A percentile compares a stretch with the other conserved stretches of the same genome.
phyloP scores from a whole-genome alignment of 2,113 vertebrate genomes.

The Ciconia stormi region DNA sequence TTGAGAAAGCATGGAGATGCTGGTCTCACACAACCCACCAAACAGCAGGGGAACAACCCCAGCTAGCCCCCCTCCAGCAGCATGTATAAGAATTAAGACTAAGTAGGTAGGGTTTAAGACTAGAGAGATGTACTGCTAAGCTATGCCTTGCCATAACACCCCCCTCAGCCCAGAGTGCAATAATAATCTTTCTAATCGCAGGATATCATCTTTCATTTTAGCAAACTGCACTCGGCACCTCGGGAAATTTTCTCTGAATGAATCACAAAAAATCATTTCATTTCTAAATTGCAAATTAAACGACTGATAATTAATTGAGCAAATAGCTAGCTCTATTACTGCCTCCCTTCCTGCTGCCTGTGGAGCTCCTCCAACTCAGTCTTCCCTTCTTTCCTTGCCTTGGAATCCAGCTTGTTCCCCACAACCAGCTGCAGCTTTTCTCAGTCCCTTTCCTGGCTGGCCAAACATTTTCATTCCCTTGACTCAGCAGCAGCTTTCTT shows the following conservation, averaged over 20 bases:
- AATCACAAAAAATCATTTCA: background rate
- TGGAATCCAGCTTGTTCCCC: background rate
- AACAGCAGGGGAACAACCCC: fast-evolving
- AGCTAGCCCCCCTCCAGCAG: background rate
- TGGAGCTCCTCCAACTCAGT: background rate
- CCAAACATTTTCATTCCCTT: background rate
- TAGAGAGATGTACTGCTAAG: background rate
- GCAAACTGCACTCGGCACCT: background rate
- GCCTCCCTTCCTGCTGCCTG: background rate
- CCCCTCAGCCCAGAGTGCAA: background rate
- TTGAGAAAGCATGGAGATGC: background rate
- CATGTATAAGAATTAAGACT: background rate
- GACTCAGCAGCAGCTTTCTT: background rate
- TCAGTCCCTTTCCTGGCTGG: background rate
- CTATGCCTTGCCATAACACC: background rate
- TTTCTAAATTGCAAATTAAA: constrained; percentile 44
- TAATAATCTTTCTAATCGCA: background rate
- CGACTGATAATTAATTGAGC: constrained; percentile 13
- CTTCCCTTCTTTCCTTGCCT: background rate
- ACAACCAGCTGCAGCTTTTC: background rate
- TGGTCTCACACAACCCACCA: background rate
- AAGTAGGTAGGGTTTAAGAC: background rate
- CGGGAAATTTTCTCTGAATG: background rate
- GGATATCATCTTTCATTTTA: constrained; percentile 23
- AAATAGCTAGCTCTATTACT: constrained; percentile 1